Conservation (phyloP, 2,113 vertebrate genomes). For the Pogona vitticeps region DNA sequence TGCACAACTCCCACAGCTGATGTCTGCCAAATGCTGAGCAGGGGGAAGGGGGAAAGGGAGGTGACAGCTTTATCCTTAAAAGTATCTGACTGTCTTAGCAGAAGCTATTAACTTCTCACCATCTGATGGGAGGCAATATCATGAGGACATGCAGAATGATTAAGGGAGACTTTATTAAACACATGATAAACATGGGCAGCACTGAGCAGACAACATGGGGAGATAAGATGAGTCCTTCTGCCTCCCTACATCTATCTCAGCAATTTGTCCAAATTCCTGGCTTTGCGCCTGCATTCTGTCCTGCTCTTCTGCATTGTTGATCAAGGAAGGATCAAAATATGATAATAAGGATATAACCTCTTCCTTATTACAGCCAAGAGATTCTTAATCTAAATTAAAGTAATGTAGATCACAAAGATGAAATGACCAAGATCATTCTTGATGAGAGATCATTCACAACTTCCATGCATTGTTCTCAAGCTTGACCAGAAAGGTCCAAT, state of each 20-base stretch:
- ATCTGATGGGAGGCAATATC: slow-evolving; percentile 33
- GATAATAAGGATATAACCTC: not conserved
- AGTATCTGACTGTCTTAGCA: slow-evolving; percentile 21
- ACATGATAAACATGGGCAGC: not conserved
- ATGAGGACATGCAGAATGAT: slow-evolving; percentile 1
- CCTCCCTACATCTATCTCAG: not conserved
- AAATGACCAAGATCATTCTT: not conserved
- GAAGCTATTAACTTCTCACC: slow-evolving; percentile 35
- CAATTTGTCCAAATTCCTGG: not conserved
- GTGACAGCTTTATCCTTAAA: slow-evolving; percentile 23
- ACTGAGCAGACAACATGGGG: not conserved
- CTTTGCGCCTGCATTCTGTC: not conserved
- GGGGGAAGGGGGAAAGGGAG: slow-evolving; percentile 11
- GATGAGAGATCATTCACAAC: no score
- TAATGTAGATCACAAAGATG: not conserved
- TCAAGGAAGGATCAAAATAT: not conserved
- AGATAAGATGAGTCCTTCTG: not conserved
- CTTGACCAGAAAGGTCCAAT: no score
- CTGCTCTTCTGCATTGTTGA: slow-evolving; percentile 8
- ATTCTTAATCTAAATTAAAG: not conserved
- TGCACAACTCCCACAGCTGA: slow-evolving; percentile 30
- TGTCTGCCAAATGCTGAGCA: slow-evolving; percentile 37
- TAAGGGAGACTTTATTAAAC: slow-evolving; percentile 6
- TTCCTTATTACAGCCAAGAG: slow-evolving; percentile 20
- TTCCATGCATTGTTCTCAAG: no score